Base-by-base conservation (phyloP, 2,797 vertebrate species). In the Lepilemur ruficaudatus region DNA sequence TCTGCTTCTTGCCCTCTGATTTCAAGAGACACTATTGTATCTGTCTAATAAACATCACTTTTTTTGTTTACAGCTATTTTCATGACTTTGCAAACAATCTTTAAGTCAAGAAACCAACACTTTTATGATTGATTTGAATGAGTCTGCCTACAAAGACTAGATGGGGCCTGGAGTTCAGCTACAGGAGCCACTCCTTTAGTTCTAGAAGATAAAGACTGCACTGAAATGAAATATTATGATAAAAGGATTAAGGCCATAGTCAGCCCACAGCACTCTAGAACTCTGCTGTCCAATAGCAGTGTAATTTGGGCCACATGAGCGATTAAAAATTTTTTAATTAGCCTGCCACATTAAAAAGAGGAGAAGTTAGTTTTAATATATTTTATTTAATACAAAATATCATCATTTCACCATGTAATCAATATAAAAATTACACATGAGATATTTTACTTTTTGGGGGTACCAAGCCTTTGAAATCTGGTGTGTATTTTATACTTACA, bases 1-100 rank as follows among this genome's bases (percentile, higher is more conserved):
- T 57, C 30, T 91, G n/a, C 41, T 87, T 91, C 35, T 73, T 63
- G 7, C 12, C 43, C 23, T 92, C 30, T 32, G 9, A 28, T 85
- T 90, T 89, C 13, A 18, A 92, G 61, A 95, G 65, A 80, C 20
- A 7, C 50, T 43, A 48, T 59, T 69, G 14, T 48, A 12, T 48
- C n/a, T 85, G 38, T 65, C 50, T 80, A 55, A 80, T 28, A 83
- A 76, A 79, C 35, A 46, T 1, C 1, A 38, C 9, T 65, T 79
- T 28, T 52, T 46, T 73, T 73, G 28, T 81, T 86, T 28, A 63
- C 59, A 15, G 48, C 28, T 13, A 12, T 69, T 88, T 83, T 80
- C 81, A 67, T 94, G 52, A 32, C 22, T 85, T 93, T 88, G 32
- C 43, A 94, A 87, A 89, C 4, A 15, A 55, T 87, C 35, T 91